Evolutionary conservation across 2,113 vertebrate species (phyloP).

Genomic region (Coptodon bakossiorum): DNA sequence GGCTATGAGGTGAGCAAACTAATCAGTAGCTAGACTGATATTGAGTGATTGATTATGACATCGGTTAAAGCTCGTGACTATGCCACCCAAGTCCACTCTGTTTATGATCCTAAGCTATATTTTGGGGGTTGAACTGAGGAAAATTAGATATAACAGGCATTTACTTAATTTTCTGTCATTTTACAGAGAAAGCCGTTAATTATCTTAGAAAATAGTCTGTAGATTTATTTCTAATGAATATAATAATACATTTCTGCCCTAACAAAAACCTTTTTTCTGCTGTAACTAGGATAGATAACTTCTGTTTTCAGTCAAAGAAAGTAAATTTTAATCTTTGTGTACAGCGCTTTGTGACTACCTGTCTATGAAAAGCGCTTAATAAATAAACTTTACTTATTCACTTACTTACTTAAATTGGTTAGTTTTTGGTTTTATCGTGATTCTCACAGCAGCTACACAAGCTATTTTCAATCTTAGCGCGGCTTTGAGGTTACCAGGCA

Average conservation of each 20-base stretch:
- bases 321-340: no score
- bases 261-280: not conserved
- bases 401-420: no score
- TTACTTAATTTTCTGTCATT: not conserved
- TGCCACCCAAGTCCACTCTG: not conserved
- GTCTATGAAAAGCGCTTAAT: no score
- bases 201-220: not conserved
- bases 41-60: not conserved
- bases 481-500: not conserved
- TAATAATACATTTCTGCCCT: not conserved
- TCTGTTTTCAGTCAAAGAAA: not conserved
- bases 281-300: not conserved
- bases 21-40: not conserved
- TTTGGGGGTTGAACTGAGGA: not conserved
- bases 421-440: not conserved
- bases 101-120: not conserved
- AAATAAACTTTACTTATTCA: no score
- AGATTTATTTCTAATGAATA: not conserved
- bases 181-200: not conserved
- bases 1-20: constrained; percentile 84
- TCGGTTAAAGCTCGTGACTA: not conserved
- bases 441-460: not conserved
- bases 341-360: no score
- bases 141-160: not conserved
- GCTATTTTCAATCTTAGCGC: not conserved